Evolutionary conservation across 2,797 vertebrate genomes (phyloP).

Genomic region (Amniataba percoides): DNA sequence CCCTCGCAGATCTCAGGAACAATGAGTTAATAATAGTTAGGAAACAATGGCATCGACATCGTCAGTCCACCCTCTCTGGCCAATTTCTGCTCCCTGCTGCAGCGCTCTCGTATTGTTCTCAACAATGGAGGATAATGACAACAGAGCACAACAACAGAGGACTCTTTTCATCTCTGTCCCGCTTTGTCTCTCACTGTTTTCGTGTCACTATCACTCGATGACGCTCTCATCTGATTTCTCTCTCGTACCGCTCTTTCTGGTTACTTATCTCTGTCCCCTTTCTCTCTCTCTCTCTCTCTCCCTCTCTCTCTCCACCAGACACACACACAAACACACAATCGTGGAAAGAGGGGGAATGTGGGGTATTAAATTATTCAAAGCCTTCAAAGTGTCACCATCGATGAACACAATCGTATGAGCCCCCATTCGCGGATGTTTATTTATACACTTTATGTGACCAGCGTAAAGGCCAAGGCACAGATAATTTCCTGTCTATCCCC

Average conservation of each 20-base stretch:
- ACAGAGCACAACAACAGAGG: slow-evolving; percentile 36
- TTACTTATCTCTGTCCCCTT: slow-evolving; percentile 28
- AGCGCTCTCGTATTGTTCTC: slow-evolving; percentile 27
- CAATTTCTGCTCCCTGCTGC: slow-evolving; percentile 34
- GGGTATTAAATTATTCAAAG: slow-evolving; percentile 68
- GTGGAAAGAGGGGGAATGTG: slow-evolving; percentile 10
- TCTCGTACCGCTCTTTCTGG: slow-evolving; percentile 3
- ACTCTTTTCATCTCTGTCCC: slow-evolving; percentile 50
- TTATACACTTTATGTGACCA: slow-evolving; percentile 31
- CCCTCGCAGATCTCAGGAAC: slow-evolving; percentile 40
- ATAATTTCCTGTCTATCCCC: slow-evolving; percentile 44
- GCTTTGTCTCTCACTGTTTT: slow-evolving; percentile 50
- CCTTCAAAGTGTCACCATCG: slow-evolving; percentile 55
- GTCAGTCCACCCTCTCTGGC: slow-evolving; percentile 45
- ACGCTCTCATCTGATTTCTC: slow-evolving; percentile 43
- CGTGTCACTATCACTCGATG: slow-evolving; percentile 23
- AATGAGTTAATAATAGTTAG: slow-evolving; percentile 64
- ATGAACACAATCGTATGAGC: slow-evolving; percentile 29
- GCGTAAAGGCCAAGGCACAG: slow-evolving; percentile 16
- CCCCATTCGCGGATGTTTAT: slow-evolving; percentile 48
- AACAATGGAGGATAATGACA: slow-evolving; percentile 62
- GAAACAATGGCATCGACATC: slow-evolving; percentile 57
- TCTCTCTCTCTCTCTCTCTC: not conserved
- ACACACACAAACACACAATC: slow-evolving; percentile 11
- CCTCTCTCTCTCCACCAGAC: not conserved